These are phyloP conservation scores for Phthorimaea operculella DNA, from an alignment of 1,140 invertebrate species.

Conservation along the genomic window DNA sequence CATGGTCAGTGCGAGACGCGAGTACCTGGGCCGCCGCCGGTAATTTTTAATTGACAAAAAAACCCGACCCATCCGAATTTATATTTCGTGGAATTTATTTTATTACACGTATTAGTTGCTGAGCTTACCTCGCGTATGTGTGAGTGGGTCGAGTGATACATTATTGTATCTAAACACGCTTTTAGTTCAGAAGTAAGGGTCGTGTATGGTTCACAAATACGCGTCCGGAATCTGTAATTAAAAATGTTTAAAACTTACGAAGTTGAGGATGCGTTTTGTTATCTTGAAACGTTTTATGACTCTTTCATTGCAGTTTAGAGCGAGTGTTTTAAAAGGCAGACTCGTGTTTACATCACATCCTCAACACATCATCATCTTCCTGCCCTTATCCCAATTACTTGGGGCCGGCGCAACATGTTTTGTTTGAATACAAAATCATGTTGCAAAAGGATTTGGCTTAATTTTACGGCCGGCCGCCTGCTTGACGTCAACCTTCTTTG, in stretches of 20 bases:
- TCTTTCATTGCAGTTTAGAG: no score
- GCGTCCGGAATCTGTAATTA: background rate
- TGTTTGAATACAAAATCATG: no score
- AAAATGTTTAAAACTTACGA: background rate
- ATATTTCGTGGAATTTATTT: conserved; percentile 54
- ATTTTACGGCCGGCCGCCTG: no score
- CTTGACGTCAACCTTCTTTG: no score
- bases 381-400: no score
- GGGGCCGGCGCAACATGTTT: no score
- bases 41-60: conserved; percentile 65
- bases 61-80: conserved; percentile 45
- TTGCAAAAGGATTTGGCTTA: no score
- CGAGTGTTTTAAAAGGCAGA: no score
- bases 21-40: conserved; percentile 47
- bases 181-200: conserved; percentile 1
- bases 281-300: no score
- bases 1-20: conserved; percentile 17
- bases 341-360: no score
- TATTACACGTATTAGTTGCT: conserved; percentile 40
- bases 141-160: conserved; percentile 22
- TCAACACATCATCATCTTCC: no score
- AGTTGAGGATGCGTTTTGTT: no score
- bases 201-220: background rate
- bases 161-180: conserved; percentile 9
- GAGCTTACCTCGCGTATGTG: conserved; percentile 18